These are phyloP conservation scores for Chlamydotis undulata DNA, from an alignment of 2,113 vertebrate genomes.

Conservation along the genomic window DNA sequence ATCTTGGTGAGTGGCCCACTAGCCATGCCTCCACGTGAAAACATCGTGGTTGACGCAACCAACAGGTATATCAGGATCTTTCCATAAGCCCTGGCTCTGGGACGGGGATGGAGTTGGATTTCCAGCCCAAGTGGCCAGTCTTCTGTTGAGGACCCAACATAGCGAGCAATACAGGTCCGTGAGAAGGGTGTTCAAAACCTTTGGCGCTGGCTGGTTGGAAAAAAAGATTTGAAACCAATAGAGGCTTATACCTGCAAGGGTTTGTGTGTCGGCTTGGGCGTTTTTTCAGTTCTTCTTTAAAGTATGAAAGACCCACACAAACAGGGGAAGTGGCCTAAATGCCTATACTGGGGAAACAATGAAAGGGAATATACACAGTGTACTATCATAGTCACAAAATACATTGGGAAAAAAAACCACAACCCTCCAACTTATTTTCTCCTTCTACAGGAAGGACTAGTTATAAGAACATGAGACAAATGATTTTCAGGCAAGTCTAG, in stretches of 20 bases:
- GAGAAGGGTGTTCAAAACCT: neutral
- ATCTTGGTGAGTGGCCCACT: too few species aligned
- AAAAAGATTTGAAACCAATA: too few species aligned
- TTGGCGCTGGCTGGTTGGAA: too few species aligned
- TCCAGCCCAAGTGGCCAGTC: neutral
- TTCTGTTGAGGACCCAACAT: neutral
- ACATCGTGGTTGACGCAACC: too few species aligned
- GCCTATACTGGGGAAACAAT: neutral
- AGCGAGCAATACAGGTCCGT: rapidly evolving
- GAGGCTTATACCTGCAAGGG: neutral
- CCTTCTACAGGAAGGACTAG: neutral
- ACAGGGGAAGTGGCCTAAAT: neutral
- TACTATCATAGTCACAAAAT: neutral
- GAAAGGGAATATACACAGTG: neutral
- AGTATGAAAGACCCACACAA: neutral
- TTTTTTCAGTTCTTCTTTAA: neutral
- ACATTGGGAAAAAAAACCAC: neutral
- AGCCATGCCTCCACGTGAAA: too few species aligned
- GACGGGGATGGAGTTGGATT: neutral
- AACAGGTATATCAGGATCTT: too few species aligned
- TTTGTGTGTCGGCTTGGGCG: neutral
- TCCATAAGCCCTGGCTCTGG: rapidly evolving
- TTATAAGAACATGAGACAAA: neutral
- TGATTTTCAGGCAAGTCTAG: neutral
- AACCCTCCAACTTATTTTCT: neutral